Base-by-base conservation (phyloP, 2,113 vertebrate genomes). In the Kryptolebias marmoratus region DNA sequence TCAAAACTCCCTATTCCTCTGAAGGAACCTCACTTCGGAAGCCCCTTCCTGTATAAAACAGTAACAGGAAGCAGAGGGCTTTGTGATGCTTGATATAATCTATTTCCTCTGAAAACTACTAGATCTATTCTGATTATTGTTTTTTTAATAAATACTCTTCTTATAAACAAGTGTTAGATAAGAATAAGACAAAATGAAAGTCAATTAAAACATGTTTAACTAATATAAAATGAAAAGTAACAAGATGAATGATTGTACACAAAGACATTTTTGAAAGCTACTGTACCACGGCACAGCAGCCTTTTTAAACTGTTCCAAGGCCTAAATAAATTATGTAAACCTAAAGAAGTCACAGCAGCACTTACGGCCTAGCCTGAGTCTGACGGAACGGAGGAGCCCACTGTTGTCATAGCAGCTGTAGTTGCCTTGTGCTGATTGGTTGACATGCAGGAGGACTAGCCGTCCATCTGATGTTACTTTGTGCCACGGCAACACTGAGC, bases 331-430 rank as follows among this genome's bases (percentile, higher is more conserved):
- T 66, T 10, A 47, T 9, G 28, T n/a, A 12, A 65, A 4, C 12
- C 15, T 28, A 32, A 68, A 79, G 39, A 57, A 74, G 69, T 74
- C 45, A 52, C 56, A 56, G 30, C 58, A 56, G 67, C 54, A 94
- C 94, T 93, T 87, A 95, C 94, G 32, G 30, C 94, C 94, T 66
- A 95, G 91, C 11, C 71, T 72, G 50, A 95, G 90, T 64, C 13
- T 83, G 81, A 90, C 62, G 1, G 86, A 83, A 64, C 83, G 83
- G 36, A 94, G 82, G 36, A 73, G 52, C 39, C 92, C 91, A 2
- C 18, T 81, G 75, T 70, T 30, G 72, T 93, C 85, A 52, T 93
- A 86, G 85, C 94, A 95, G 88, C 93, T 94, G 90, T 95, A 95
- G 88, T 91, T 82, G 60, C 94, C 94, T 82, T 94, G 93, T 13